These are phyloP conservation scores for Scaptomyza caliginosa DNA, from an alignment of 2,888 invertebrate genomes.

Conservation along the genomic window DNA sequence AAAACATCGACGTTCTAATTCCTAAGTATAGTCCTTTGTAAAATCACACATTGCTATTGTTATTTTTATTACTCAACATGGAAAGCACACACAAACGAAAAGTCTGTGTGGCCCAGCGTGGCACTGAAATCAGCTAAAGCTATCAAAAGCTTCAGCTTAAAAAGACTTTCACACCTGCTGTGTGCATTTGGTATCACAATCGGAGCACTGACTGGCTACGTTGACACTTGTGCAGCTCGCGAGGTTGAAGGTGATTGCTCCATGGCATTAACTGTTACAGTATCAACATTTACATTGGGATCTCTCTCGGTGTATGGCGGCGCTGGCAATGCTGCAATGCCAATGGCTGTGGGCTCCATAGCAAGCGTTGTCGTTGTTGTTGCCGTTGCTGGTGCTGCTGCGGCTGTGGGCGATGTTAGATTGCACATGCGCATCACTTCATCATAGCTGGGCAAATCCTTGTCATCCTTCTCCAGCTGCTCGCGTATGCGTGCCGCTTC, in stretches of 20 bases:
- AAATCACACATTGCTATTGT: slow-evolving; percentile 60
- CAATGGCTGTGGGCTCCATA: slow-evolving; percentile 42
- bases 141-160: background rate
- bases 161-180: slow-evolving; percentile 13
- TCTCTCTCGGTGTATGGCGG: slow-evolving; percentile 71
- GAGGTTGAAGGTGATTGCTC: slow-evolving; percentile 67
- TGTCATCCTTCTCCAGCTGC: slow-evolving; percentile 80
- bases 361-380: slow-evolving; percentile 20
- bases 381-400: slow-evolving; percentile 29
- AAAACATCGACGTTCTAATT: slow-evolving; percentile 44
- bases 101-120: slow-evolving; percentile 59
- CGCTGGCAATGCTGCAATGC: slow-evolving; percentile 64
- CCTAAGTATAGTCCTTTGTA: slow-evolving; percentile 56
- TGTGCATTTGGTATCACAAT: slow-evolving; percentile 27
- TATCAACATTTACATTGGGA: slow-evolving; percentile 26
- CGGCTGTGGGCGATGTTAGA: slow-evolving; percentile 53
- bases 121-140: slow-evolving; percentile 50
- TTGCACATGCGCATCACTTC: slow-evolving; percentile 82
- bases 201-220: slow-evolving; percentile 20
- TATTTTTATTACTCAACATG: slow-evolving; percentile 53
- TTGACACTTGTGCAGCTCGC: slow-evolving; percentile 56
- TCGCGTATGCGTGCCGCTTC: slow-evolving; percentile 76
- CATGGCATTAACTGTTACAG: slow-evolving; percentile 15
- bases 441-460: slow-evolving; percentile 82
- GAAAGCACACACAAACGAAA: slow-evolving; percentile 52